Percentiles rank a stretch among this genome's conserved stretches.
phyloP scores from a whole-genome alignment of 2,113 vertebrate genomes.

The Lycocorax pyrrhopterus region DNA sequence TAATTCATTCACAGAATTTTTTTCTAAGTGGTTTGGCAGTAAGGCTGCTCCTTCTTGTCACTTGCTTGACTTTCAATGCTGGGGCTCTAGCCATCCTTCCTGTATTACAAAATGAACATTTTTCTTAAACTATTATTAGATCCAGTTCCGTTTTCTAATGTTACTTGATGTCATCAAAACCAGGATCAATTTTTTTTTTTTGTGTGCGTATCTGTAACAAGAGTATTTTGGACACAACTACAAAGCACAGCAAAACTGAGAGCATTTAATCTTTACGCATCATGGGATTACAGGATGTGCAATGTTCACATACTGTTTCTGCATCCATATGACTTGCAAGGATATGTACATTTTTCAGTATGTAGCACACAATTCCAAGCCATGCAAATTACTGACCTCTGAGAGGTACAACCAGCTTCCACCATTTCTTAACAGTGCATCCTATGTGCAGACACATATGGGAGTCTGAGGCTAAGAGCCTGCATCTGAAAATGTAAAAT shows the following conservation, averaged over 20 bases:
- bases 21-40: constrained; percentile 19
- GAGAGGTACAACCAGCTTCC: neutral
- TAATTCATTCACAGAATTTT: constrained; percentile 39
- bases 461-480: neutral
- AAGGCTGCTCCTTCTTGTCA: constrained; percentile 32
- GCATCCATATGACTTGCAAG: neutral
- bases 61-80: constrained; percentile 36
- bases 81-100: constrained; percentile 19
- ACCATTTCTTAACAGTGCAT: neutral
- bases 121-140: constrained; percentile 59
- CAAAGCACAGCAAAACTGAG: neutral
- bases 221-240: neutral
- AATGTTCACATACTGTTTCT: neutral
- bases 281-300: neutral
- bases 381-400: neutral
- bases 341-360: neutral
- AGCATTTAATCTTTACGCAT: neutral
- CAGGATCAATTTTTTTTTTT: constrained; percentile 28
- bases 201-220: neutral
- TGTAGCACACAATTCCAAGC: neutral
- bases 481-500: neutral
- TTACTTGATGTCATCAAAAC: constrained; percentile 36
- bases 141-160: constrained; percentile 13
- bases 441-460: neutral
- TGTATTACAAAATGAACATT: constrained; percentile 37